Conservation (phyloP, 2,113 vertebrate genomes). For the Martes martes region DNA sequence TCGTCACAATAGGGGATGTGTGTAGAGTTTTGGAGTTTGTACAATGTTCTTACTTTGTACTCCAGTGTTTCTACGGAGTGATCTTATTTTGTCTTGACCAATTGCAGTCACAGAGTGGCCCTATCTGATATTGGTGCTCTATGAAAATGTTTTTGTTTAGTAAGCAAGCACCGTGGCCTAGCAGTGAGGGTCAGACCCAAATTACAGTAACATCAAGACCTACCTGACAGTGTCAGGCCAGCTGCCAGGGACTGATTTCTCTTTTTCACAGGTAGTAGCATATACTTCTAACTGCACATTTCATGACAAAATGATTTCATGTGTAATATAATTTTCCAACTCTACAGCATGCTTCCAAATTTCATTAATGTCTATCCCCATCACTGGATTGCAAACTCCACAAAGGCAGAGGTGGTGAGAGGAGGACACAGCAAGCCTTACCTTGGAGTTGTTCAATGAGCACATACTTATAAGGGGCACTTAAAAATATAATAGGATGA, state of each 20-base stretch:
- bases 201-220: not conserved
- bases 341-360: not conserved
- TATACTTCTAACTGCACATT: not conserved
- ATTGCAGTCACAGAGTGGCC: not conserved
- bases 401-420: not conserved
- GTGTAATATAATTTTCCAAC: not conserved
- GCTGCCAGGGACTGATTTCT: not conserved
- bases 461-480: not conserved
- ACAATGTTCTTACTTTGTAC: not conserved
- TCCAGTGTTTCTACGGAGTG: not conserved
- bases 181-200: not conserved
- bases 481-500: not conserved
- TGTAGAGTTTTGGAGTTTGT: not conserved
- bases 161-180: not conserved
- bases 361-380: not conserved
- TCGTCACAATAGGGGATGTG: not conserved
- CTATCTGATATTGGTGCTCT: not conserved
- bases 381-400: not conserved
- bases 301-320: not conserved
- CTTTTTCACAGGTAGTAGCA: not conserved
- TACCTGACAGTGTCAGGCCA: not conserved
- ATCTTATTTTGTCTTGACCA: not conserved
- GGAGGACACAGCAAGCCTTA: not conserved
- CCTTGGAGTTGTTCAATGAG: not conserved
- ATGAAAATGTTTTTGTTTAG: not conserved